Percentiles rank a stretch among this genome's conserved stretches.
Conservation (phyloP, 2,113 vertebrate species). For the Labrus mixtus region DNA sequence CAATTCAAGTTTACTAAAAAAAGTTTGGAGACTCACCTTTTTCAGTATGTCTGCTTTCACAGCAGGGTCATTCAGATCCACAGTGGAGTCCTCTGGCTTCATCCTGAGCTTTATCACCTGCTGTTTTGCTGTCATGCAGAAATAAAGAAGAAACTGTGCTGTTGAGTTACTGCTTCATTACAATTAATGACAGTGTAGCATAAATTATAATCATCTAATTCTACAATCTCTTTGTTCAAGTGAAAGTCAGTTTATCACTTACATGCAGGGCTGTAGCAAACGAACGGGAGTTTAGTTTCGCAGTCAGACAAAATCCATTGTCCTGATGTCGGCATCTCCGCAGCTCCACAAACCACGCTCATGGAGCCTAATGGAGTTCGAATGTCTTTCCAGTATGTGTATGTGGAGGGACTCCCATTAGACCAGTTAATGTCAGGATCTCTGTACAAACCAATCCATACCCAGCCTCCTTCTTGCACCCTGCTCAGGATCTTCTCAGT, state of each 20-base stretch:
- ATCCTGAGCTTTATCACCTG: slow-evolving; percentile 22
- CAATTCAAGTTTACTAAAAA: too few species aligned
- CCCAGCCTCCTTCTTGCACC: rapidly evolving
- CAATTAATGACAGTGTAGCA: not conserved
- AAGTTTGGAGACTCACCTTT: not conserved
- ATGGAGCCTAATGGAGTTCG: rapidly evolving
- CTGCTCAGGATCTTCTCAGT: rapidly evolving
- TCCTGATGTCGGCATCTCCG: not conserved
- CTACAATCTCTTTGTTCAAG: too few species aligned
- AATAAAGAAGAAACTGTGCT: not conserved
- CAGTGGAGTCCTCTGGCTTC: not conserved
- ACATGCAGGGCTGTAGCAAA: slow-evolving; percentile 17
- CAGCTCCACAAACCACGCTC: too few species aligned
- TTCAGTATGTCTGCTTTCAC: slow-evolving; percentile 6
- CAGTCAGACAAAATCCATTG: not conserved
- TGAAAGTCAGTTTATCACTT: too few species aligned
- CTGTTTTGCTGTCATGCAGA: not conserved
- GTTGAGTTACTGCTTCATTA: not conserved
- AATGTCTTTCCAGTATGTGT: not conserved
- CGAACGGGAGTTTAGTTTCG: not conserved
- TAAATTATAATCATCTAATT: too few species aligned
- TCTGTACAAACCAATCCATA: slow-evolving; percentile 28
- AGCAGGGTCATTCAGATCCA: slow-evolving; percentile 23
- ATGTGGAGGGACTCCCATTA: not conserved
- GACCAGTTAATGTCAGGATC: not conserved